These are phyloP conservation scores for Sebastes miniatus DNA, from an alignment of 2,797 vertebrate genomes.

Conservation along the genomic window DNA sequence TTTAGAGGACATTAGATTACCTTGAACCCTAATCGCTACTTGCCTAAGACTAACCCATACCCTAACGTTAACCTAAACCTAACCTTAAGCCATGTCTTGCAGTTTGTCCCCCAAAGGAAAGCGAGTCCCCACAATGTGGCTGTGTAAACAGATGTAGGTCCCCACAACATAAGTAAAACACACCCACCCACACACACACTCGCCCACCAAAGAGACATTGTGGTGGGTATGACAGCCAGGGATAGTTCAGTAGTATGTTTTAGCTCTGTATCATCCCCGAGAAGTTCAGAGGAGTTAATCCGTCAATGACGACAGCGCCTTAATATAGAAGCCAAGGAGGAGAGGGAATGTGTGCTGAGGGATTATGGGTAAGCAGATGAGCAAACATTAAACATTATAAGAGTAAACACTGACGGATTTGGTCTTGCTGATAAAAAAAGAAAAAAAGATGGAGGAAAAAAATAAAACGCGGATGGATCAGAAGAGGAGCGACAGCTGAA, in stretches of 20 bases:
- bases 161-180: neutral
- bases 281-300: constrained; percentile 70
- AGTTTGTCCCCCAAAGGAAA: no score
- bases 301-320: constrained; percentile 54
- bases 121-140: no score
- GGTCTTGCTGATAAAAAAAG: neutral
- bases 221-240: constrained; percentile 22
- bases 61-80: no score
- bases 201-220: neutral
- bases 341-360: constrained; percentile 60
- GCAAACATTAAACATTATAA: constrained; percentile 73
- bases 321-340: constrained; percentile 61
- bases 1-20: fast-evolving
- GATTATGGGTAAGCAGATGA: constrained; percentile 74
- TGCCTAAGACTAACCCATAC: no score
- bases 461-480: neutral
- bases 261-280: constrained; percentile 38
- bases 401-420: constrained; percentile 67
- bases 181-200: neutral
- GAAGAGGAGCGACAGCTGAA: constrained; percentile 8
- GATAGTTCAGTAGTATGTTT: constrained; percentile 41
- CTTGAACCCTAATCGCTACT: neutral
- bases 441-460: neutral
- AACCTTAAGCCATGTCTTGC: no score
- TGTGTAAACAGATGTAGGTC: neutral